Evolutionary conservation across 2,113 vertebrate species (phyloP).

Genomic region (Reinhardtius hippoglossoides): DNA sequence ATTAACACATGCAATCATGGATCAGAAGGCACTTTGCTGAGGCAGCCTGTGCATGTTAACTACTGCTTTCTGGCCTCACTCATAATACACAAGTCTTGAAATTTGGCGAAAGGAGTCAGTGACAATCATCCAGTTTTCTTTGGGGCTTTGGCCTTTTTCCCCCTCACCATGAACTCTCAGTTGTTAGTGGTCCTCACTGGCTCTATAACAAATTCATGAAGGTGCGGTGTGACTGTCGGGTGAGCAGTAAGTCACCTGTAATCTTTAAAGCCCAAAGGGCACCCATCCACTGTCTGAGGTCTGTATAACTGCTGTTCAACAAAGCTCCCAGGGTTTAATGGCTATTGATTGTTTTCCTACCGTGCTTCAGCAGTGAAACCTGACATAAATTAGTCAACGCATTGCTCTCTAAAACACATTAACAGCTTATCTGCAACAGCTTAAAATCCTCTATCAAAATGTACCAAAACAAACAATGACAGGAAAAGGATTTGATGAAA

Average conservation of each 20-base stretch:
- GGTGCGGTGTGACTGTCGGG: conserved; percentile 45
- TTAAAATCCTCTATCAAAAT: conserved; percentile 55
- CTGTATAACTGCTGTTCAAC: conserved; percentile 74
- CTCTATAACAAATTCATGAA: conserved; percentile 52
- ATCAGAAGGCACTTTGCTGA: conserved; percentile 89
- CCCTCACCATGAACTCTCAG: conserved; percentile 42
- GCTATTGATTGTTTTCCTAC: conserved; percentile 76
- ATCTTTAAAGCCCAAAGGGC: conserved; percentile 74
- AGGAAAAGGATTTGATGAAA: conserved; percentile 25
- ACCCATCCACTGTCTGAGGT: conserved; percentile 62
- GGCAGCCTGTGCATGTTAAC: conserved; percentile 88
- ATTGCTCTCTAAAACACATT: conserved; percentile 58
- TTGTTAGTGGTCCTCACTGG: conserved; percentile 34
- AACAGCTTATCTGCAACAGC: conserved; percentile 61
- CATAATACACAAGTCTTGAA: conserved; percentile 76
- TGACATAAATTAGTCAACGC: conserved; percentile 75
- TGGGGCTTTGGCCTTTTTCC: conserved; percentile 14
- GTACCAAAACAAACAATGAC: conserved; percentile 33
- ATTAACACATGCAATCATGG: conserved; percentile 91
- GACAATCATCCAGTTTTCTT: conserved; percentile 66
- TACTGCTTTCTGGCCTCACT: conserved; percentile 78
- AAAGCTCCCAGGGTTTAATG: conserved; percentile 74
- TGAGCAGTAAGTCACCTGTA: conserved; percentile 77
- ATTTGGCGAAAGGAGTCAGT: conserved; percentile 68
- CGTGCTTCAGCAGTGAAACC: conserved; percentile 67